Evolutionary conservation across 1,140 invertebrate species (phyloP).

Genomic region (Coenobita brevimanus): DNA sequence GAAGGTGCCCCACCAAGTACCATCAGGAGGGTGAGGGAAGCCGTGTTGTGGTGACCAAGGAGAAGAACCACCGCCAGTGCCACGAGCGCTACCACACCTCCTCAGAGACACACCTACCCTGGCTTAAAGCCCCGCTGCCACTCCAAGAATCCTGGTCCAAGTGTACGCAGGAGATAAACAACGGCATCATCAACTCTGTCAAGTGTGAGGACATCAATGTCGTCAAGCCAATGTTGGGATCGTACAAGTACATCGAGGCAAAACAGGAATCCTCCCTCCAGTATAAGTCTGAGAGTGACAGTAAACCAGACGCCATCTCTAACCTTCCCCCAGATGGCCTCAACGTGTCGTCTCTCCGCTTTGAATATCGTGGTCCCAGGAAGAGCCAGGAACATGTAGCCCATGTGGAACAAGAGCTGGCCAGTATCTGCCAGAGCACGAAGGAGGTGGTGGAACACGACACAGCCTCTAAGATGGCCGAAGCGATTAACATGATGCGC

Average conservation of each 20-base stretch:
- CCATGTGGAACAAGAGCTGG: slow-evolving; percentile 31
- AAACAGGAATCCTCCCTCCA: slow-evolving; percentile 34
- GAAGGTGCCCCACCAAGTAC: slow-evolving; percentile 56
- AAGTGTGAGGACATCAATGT: slow-evolving; percentile 50
- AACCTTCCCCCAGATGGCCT: background rate
- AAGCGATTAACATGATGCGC: slow-evolving; percentile 21
- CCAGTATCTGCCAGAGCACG: slow-evolving; percentile 30
- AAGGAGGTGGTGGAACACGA: slow-evolving; percentile 19
- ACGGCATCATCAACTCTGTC: slow-evolving; percentile 42
- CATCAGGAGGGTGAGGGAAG: slow-evolving; percentile 30
- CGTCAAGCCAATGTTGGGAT: slow-evolving; percentile 42
- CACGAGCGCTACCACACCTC: slow-evolving; percentile 45
- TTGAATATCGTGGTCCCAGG: slow-evolving; percentile 15
- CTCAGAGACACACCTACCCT: slow-evolving; percentile 28
- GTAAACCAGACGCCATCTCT: background rate
- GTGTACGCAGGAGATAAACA: slow-evolving; percentile 58
- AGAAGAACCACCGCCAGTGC: slow-evolving; percentile 58
- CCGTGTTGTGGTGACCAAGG: slow-evolving; percentile 38
- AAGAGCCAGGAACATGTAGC: slow-evolving; percentile 29
- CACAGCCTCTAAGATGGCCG: slow-evolving; percentile 14
- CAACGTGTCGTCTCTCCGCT: background rate
- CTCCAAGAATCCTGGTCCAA: slow-evolving; percentile 40
- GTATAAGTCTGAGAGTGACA: slow-evolving; percentile 24
- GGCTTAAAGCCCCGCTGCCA: slow-evolving; percentile 55
- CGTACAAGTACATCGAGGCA: slow-evolving; percentile 45